phyloP scores from a whole-genome alignment of 2,113 vertebrate genomes.

The Hyperopisus bebe region DNA sequence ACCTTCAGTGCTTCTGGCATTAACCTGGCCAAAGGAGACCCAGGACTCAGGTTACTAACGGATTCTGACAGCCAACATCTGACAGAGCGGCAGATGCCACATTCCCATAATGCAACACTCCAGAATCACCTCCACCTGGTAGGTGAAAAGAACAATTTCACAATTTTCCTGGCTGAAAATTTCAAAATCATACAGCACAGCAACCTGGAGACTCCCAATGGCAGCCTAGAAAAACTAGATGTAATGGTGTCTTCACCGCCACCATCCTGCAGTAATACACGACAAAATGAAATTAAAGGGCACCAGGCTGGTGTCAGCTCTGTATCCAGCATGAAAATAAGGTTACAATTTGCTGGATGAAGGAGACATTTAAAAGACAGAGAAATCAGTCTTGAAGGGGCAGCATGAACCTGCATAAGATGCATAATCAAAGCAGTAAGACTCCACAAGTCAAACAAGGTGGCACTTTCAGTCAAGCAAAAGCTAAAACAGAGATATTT shows the following conservation, averaged over 20 bases:
- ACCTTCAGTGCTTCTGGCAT: not conserved
- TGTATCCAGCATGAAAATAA: not conserved
- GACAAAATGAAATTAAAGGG: not conserved
- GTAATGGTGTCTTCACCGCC: not conserved
- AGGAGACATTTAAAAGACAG: not conserved
- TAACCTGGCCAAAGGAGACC: not conserved
- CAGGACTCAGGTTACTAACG: not conserved
- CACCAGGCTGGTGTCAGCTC: not conserved
- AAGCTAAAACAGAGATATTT: not conserved
- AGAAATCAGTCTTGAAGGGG: not conserved
- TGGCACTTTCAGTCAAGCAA: not conserved
- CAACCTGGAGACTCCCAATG: not conserved
- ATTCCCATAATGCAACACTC: not conserved
- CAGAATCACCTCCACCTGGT: not conserved
- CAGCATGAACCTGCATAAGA: not conserved
- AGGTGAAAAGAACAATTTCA: not conserved
- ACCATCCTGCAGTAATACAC: not conserved
- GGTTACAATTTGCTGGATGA: not conserved
- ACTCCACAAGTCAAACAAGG: not conserved
- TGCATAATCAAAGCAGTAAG: not conserved
- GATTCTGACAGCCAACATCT: not conserved
- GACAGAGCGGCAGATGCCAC: not conserved
- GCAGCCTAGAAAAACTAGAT: not conserved
- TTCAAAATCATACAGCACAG: not conserved
- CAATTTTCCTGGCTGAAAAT: conserved; percentile 4